A percentile compares a stretch with the other conserved stretches of the same genome.
phyloP scores from a whole-genome alignment of 2,113 vertebrate genomes.

The Ia io region DNA sequence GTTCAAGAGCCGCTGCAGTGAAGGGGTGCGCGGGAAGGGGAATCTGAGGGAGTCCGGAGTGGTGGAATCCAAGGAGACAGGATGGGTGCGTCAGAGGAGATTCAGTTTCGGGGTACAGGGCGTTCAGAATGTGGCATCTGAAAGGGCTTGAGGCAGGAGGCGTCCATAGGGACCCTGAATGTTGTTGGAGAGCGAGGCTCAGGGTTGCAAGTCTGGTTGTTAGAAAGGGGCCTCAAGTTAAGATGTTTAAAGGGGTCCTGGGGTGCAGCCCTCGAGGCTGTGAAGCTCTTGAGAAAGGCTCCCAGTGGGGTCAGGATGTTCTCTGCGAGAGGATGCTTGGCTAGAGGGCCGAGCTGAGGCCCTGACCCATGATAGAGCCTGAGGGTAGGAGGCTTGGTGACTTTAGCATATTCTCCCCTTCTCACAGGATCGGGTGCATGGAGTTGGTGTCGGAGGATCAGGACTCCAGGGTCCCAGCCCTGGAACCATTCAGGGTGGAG shows the following conservation, averaged over 20 bases:
- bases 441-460: conserved; percentile 53
- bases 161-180: neutral
- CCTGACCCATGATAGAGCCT: neutral
- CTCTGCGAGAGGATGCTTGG: neutral
- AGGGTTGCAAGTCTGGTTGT: neutral
- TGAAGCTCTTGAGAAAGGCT: neutral
- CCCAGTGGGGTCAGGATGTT: neutral
- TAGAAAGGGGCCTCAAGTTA: neutral
- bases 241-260: neutral
- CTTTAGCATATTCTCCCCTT: neutral
- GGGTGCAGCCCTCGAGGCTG: neutral
- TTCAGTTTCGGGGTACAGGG: neutral
- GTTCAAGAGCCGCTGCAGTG: neutral
- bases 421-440: conserved; percentile 82
- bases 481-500: conserved; percentile 74
- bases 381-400: neutral
- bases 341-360: neutral
- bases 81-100: neutral
- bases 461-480: conserved; percentile 43
- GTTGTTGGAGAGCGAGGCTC: neutral
- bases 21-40: neutral
- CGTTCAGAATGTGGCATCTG: neutral
- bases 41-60: neutral
- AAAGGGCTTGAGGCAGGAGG: neutral
- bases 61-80: neutral